Conservation (phyloP, 2,888 invertebrate species). For the Thereva unica region DNA sequence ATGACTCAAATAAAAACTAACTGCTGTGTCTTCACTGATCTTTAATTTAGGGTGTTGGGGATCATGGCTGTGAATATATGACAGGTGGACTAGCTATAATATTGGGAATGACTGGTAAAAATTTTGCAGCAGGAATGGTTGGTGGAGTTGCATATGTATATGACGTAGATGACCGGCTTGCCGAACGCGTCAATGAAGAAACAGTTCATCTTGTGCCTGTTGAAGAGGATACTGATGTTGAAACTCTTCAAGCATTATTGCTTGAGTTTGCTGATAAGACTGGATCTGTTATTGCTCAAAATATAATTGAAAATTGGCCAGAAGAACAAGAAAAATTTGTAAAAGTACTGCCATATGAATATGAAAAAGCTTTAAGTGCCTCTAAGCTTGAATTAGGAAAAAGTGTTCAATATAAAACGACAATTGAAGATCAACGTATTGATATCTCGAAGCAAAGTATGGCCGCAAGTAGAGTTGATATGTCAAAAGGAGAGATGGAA, state of each 20-base stretch:
- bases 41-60: constrained; percentile 81
- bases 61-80: constrained; percentile 99
- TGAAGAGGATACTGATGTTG: constrained; percentile 76
- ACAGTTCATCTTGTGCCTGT: constrained; percentile 90
- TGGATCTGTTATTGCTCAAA: constrained; percentile 80
- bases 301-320: constrained; percentile 80
- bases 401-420: constrained; percentile 41
- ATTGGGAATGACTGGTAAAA: constrained; percentile 92
- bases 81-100: constrained; percentile 92
- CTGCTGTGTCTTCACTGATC: not conserved
- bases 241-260: constrained; percentile 74
- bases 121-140: constrained; percentile 99
- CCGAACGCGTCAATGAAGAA: constrained; percentile 89
- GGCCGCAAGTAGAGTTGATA: constrained; percentile 43
- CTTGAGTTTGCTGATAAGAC: constrained; percentile 87
- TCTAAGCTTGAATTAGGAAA: constrained; percentile 52
- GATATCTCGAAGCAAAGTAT: constrained; percentile 50
- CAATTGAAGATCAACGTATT: constrained; percentile 53
- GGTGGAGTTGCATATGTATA: constrained; percentile 93
- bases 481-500: no score
- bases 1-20: constrained; percentile 6
- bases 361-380: constrained; percentile 73
- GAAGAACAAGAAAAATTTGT: constrained; percentile 77
- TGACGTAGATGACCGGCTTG: constrained; percentile 84
- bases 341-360: constrained; percentile 97